Evolutionary conservation across 2,797 vertebrate species (phyloP).

Genomic region (Sciurus vulgaris): DNA sequence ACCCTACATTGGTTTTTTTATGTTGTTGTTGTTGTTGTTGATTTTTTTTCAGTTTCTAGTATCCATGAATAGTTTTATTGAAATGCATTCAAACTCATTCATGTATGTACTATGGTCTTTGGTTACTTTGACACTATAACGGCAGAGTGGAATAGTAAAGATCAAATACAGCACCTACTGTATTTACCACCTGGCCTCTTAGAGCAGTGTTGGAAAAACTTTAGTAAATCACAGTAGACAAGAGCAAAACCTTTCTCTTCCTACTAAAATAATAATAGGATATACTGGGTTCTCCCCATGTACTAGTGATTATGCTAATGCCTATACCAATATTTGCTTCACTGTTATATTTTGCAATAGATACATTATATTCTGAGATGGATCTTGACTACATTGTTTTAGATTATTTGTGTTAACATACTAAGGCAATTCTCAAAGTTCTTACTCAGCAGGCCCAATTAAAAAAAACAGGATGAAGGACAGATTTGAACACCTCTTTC

Average conservation of each 20-base stretch:
- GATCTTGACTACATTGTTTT: not conserved
- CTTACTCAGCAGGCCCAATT: too few relatives aligned
- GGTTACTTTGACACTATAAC: not conserved
- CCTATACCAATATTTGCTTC: not conserved
- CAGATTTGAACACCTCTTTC: not conserved
- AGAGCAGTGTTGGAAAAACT: not conserved
- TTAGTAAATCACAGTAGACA: not conserved
- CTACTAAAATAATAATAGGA: not conserved
- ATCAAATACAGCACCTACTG: not conserved
- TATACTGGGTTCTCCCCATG: not conserved
- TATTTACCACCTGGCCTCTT: not conserved
- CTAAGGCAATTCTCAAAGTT: not conserved
- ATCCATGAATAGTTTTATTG: not conserved
- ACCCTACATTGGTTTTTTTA: too few relatives aligned
- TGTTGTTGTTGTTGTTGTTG: too few relatives aligned
- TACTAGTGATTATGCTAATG: not conserved
- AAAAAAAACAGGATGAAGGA: not conserved
- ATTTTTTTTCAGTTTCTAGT: not conserved
- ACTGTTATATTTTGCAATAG: not conserved
- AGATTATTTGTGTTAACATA: not conserved
- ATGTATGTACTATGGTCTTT: not conserved
- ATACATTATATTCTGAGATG: too few relatives aligned
- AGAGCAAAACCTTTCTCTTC: not conserved
- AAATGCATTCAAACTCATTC: not conserved
- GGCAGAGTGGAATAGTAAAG: not conserved